Percentiles rank a stretch among this genome's conserved stretches.
These are phyloP conservation scores for Streblospio benedicti DNA, from an alignment of 1,140 invertebrate species.

Conservation along the genomic window DNA sequence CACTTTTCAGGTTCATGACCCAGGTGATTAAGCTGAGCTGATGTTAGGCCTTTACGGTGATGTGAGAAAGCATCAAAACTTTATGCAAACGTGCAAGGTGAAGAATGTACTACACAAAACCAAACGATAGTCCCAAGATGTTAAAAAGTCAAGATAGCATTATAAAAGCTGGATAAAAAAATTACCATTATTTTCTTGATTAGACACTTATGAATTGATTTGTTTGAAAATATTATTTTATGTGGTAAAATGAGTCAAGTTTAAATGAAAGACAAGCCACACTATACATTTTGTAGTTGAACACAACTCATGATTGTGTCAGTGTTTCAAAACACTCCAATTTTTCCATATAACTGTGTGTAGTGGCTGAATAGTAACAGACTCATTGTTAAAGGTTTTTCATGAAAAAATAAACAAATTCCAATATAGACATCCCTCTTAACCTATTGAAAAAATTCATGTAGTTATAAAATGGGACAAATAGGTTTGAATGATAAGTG, in stretches of 20 bases:
- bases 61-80: conserved; percentile 3
- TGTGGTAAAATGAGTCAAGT: no score
- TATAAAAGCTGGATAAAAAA: neutral
- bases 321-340: neutral
- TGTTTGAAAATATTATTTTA: neutral
- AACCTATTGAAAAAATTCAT: no score
- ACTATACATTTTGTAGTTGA: neutral
- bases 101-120: neutral
- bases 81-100: neutral
- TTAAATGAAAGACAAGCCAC: neutral
- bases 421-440: no score
- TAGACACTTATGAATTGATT: neutral
- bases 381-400: no score
- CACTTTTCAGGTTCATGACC: conserved; percentile 39
- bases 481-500: no score
- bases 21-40: conserved; percentile 55
- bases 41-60: conserved; percentile 47
- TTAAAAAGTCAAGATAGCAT: neutral
- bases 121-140: neutral
- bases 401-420: no score
- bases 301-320: neutral
- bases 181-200: neutral
- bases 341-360: neutral
- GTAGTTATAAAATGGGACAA: no score
- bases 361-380: neutral